Base-by-base conservation (phyloP, 2,113 vertebrate species). In the Todiramphus chloris region DNA sequence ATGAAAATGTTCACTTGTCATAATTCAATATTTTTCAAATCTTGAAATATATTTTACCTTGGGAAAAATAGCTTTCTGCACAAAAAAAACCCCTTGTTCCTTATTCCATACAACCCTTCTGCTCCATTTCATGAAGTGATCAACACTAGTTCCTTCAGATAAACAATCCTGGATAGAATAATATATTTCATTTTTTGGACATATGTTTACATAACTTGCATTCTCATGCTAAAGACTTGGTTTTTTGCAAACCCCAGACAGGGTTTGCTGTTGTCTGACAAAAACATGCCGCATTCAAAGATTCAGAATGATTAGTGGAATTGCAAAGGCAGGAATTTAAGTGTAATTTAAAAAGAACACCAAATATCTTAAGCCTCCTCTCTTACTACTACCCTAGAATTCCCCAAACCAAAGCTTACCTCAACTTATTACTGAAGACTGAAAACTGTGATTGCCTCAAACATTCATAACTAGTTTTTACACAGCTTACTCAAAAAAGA, bases 131-230 rank as follows among this genome's bases (percentile, higher is more conserved):
- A 68, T 82, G 35, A 89, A 72, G 35, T 66, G 69, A 64, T 59
- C 87, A 79, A 72, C 39, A 41, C 13, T 39, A 81, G 66, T 33
- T 68, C 39, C 80, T 94, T 91, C 83, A 94, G 73, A 87, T 50
- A 94, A 96, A 96, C 60, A 87, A 94, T 60, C 9, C 18, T n/a
- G 24, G 37, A 91, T 2, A 75, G 62, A 91, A 93, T 95, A 91
- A 87, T 23, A 90, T 9, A 75, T 91, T 66, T 92, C 24, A 14
- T 25, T 14, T 70, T 92, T 82, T 74, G 53, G 66, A 92, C 62
- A 74, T 70, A 23, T 74, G n/a, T 69, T 94, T 88, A 74, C 16
- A 41, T 62, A 93, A 91, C 31, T 84, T 64, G 33, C 44, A 89
- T 56, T 85, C 66, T 72, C 30, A 53, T 24, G 13, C 58, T 69